Conservation (phyloP, 2,113 vertebrate genomes). For the Quiscalus mexicanus region DNA sequence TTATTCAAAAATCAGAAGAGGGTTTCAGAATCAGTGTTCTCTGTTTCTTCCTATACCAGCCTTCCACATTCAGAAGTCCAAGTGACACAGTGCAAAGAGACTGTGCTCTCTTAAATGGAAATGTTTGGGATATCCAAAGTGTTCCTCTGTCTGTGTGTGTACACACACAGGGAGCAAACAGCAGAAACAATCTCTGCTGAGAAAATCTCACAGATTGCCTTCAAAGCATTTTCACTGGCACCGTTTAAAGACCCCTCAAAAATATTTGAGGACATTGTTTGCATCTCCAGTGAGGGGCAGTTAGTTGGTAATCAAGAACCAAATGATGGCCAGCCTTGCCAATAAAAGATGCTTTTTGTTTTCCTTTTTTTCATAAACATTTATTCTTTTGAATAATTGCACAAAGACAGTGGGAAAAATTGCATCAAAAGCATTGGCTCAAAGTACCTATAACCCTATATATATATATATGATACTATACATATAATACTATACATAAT, state of each 20-base stretch:
- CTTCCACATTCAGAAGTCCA: background rate
- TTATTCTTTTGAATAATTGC: background rate
- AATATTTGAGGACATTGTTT: background rate
- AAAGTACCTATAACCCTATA: background rate
- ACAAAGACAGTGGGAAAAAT: background rate
- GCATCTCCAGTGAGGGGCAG: background rate
- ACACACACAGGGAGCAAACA: background rate
- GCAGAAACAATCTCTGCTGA: background rate
- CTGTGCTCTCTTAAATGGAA: background rate
- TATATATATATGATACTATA: too few species aligned
- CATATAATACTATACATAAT: too few species aligned
- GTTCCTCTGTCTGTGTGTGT: fast-evolving
- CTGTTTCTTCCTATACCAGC: background rate
- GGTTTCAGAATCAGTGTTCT: background rate
- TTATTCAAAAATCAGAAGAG: background rate
- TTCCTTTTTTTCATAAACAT: background rate
- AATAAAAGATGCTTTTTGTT: background rate
- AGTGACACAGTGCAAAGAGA: background rate
- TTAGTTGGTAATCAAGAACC: background rate
- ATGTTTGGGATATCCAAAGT: background rate
- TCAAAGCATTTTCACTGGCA: background rate
- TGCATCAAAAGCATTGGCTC: background rate
- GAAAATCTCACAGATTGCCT: background rate
- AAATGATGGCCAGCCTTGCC: background rate
- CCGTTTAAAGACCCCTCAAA: background rate